Conservation (phyloP, 2,113 vertebrate genomes). For the Sinocyclocheilus anophthalmus region DNA sequence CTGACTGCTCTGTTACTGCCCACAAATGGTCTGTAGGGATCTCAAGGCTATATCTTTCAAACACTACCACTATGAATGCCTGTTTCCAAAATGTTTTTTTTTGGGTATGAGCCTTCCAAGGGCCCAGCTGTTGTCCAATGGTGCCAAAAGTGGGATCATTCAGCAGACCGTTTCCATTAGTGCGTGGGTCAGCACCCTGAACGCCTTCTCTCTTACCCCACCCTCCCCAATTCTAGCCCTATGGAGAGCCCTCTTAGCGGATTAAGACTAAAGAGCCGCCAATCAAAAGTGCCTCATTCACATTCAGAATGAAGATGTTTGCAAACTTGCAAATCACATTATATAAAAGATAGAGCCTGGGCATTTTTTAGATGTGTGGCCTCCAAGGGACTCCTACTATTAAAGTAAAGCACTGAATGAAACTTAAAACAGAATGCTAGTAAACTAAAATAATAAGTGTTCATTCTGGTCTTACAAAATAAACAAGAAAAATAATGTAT, state of each 20-base stretch:
- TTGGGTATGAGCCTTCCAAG: constrained; percentile 23
- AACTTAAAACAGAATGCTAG: constrained; percentile 24
- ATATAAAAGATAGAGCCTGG: background rate
- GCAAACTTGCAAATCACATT: constrained; percentile 30
- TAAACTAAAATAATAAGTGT: background rate
- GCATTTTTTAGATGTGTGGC: background rate
- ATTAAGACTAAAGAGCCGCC: constrained; percentile 38
- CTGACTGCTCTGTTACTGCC: background rate
- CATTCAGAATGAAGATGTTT: constrained; percentile 43
- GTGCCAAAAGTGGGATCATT: constrained; percentile 47
- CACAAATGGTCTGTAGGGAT: constrained; percentile 50
- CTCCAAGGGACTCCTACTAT: background rate
- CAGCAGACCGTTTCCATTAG: constrained; percentile 50
- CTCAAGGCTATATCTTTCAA: constrained; percentile 42
- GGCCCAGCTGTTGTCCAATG: constrained; percentile 30
- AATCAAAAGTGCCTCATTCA: constrained; percentile 40
- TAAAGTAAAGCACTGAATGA: background rate
- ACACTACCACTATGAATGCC: constrained; percentile 15
- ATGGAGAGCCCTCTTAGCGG: constrained; percentile 36
- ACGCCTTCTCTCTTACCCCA: constrained; percentile 21
- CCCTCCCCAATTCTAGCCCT: constrained; percentile 24
- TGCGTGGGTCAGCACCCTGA: constrained; percentile 41
- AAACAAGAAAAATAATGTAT: background rate
- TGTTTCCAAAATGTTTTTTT: constrained; percentile 29
- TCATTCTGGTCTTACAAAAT: constrained; percentile 9